A percentile compares a stretch with the other conserved stretches of the same genome.
Conservation (phyloP, 2,888 invertebrate species). For the Caenorhabditis macrosperma region DNA sequence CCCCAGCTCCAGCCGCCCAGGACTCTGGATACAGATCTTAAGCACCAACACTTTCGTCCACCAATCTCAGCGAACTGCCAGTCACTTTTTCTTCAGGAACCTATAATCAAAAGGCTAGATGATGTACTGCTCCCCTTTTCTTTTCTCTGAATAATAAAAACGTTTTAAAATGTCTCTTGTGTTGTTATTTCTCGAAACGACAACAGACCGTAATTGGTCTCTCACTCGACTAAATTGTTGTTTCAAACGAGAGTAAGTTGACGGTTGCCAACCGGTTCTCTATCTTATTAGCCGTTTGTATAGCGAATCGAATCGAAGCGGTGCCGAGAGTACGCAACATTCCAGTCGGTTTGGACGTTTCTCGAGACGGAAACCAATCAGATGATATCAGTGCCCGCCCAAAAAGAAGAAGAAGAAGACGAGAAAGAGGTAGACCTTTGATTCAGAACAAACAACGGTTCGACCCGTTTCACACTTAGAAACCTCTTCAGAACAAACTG, state of each 20-base stretch:
- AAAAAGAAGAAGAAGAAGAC: not conserved
- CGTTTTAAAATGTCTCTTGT: not conserved
- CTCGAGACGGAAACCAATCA: not conserved
- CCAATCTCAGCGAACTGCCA: slow-evolving; percentile 56
- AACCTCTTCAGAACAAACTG: slow-evolving; percentile 1
- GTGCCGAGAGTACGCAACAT: slow-evolving; percentile 15
- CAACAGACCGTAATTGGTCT: slow-evolving; percentile 1
- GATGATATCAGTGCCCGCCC: not conserved
- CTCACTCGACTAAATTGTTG: not conserved
- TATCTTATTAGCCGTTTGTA: slow-evolving; percentile 30
- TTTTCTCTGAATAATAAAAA: slow-evolving; percentile 1
- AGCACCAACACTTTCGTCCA: not conserved
- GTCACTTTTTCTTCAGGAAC: slow-evolving; percentile 48
- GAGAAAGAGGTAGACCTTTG: not conserved
- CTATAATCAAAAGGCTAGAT: slow-evolving; percentile 32
- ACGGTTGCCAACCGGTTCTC: slow-evolving; percentile 12
- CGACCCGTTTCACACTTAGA: not conserved
- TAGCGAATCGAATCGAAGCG: slow-evolving; percentile 1
- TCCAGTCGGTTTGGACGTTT: not conserved
- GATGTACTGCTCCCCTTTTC: slow-evolving; percentile 4
- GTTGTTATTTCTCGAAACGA: not conserved
- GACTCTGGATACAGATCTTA: slow-evolving; percentile 61
- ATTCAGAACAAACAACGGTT: not conserved
- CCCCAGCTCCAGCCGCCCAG: slow-evolving; percentile 51
- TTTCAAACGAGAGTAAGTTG: not conserved